These are phyloP conservation scores for Andrena marginata DNA, from an alignment of 2,888 invertebrate species.

Conservation along the genomic window DNA sequence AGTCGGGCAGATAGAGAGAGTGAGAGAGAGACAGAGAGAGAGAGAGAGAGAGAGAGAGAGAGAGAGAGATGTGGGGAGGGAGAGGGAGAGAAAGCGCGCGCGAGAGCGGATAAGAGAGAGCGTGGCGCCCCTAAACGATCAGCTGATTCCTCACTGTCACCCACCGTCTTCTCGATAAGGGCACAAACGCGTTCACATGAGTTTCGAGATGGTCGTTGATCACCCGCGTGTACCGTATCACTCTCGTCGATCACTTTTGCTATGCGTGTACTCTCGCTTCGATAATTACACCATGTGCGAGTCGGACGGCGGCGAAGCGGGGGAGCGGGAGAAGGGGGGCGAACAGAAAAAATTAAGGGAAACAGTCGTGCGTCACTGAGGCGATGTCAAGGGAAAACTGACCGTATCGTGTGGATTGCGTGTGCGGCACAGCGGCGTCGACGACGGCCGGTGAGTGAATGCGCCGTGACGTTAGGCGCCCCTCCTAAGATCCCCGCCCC, in stretches of 20 bases:
- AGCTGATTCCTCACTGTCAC: constrained; percentile 74
- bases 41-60: constrained; percentile 32
- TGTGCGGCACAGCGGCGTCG: constrained; percentile 81
- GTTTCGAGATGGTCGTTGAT: background rate
- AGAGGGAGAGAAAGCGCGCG: constrained; percentile 28
- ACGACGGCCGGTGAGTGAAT: constrained; percentile 84
- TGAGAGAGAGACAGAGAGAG: background rate
- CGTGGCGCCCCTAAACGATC: constrained; percentile 71
- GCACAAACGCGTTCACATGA: constrained; percentile 38
- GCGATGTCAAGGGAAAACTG: constrained; percentile 73
- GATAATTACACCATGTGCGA: background rate
- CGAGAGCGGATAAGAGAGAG: constrained; percentile 34
- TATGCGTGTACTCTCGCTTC: background rate
- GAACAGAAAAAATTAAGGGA: constrained; percentile 15
- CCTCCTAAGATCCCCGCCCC: constrained; percentile 80
- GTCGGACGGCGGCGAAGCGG: background rate
- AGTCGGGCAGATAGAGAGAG: background rate
- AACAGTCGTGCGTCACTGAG: constrained; percentile 37
- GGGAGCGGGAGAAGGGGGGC: no score
- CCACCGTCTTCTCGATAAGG: constrained; percentile 50
- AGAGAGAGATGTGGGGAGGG: constrained; percentile 15
- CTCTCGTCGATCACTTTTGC: constrained; percentile 25
- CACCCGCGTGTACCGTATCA: constrained; percentile 19
- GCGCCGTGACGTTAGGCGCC: constrained; percentile 82
- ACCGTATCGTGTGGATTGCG: constrained; percentile 80